Base-by-base conservation (phyloP, 1,140 invertebrate species). In the Scaptomyza hsui region DNA sequence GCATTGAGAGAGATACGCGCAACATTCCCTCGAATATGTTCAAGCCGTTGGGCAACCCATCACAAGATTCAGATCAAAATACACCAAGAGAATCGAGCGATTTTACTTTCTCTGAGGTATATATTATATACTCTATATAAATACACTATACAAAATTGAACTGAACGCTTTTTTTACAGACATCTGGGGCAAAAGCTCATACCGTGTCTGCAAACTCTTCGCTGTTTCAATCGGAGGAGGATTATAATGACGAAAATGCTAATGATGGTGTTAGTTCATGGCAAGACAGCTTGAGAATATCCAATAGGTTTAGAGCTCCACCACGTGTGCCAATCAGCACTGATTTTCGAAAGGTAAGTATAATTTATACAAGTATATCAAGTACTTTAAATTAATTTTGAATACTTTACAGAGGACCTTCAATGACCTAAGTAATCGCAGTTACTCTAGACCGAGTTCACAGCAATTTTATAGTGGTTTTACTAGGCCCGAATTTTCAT, bases 1-100 rank as follows among this genome's bases (percentile, higher is more conserved):
- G 75, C 26, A 37, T 44, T 9, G 16, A 12, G 0, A 47, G 73
- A 0, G 81, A 85, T 16, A 85, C 81, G 1, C 41, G 48, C 4
- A 45, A 61, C 24, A 71, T 85, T 42, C 63, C 80, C 12, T 73
- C 77, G 19, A 53, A 63, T 37, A 45, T 76, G 37, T 85, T 85
- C 2, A 80, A 73, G 48, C 81, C 80, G 0, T 44, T 85, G 21
- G 48, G 35, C 0, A 4, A 3, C 0, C 13, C 18, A 1, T 21
- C 51, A 9, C 12, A 37, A 0, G 29, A 4, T 1, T 21, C 32
- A 0, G 42, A 12, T 3, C 21, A 26, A 2, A 56, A 21, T 19
- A 4, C 3, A 5, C n/a, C 49, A 0, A 4, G 4, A 2, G 12
- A 6, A 6, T 7, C 0, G 6, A 13, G 12, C 35, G 35, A 37